These are phyloP conservation scores for Monoplex corrugatus DNA, from an alignment of 2,888 invertebrate genomes.

Conservation along the genomic window DNA sequence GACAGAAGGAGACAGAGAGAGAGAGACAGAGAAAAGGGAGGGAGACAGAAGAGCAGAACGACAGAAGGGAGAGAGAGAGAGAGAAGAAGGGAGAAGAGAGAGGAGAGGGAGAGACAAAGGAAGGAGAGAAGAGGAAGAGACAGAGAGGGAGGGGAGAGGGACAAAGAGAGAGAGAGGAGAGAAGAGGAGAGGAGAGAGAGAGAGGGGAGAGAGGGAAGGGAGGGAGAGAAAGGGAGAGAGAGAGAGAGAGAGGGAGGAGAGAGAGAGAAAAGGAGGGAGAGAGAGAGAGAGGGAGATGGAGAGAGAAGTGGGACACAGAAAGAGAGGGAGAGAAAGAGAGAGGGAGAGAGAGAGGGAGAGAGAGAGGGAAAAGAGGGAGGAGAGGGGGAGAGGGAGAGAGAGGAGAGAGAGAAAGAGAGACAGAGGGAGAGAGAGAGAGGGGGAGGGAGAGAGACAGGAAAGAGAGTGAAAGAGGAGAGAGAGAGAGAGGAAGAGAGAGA, in stretches of 20 bases:
- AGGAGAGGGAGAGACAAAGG: no score
- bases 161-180: no score
- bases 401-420: background rate
- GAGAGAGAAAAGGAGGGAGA: background rate
- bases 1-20: no score
- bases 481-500: constrained; percentile 15
- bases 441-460: no score
- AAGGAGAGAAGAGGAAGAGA: no score
- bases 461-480: background rate
- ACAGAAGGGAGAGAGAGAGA: no score
- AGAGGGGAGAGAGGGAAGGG: background rate
- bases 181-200: background rate
- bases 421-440: background rate
- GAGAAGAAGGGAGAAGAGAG: no score
- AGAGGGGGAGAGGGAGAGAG: background rate
- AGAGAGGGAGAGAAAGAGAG: background rate
- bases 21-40: no score
- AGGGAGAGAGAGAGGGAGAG: background rate
- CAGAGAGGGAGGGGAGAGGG: no score
- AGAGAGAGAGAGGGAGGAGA: background rate
- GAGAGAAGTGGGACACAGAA: background rate
- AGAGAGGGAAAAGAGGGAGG: background rate
- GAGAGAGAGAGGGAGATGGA: background rate
- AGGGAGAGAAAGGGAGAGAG: background rate
- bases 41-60: no score